Base-by-base conservation (phyloP, 2,797 vertebrate genomes). In the Diplodus puntazzo region DNA sequence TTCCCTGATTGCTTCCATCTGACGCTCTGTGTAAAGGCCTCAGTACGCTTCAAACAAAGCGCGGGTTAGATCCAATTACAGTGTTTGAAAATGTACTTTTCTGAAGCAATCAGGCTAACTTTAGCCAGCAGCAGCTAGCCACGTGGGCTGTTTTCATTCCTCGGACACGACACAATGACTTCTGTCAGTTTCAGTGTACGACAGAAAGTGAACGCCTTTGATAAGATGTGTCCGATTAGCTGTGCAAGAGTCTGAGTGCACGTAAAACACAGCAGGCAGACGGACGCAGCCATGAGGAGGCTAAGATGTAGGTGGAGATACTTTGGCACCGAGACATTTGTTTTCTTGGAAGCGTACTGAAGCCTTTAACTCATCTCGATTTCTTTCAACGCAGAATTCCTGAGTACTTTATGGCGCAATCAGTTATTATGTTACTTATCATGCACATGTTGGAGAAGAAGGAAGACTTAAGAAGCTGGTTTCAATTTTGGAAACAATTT, bases 41-140 rank as follows among this genome's bases (percentile, higher is more conserved):
- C 20, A 8, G 45, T 16, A 14, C 48, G 67, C 46, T 70, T 59
- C 34, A 73, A 39, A 69, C 27, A 69, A 50, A 55, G 46, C 30
- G 50, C 27, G 16, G 52, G 18, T 16, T 13, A 7, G 25, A 58
- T 63, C 2, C 1, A 14, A 18, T 67, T 16, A 27, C 62, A 50
- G 52, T 0, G 1, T 48, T 60, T 25, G 6, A 49, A 70, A 45
- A 39, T 11, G 9, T 39, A 39, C 9, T 10, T 39, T 39, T 39
- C 39, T 39, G 39, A 39, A 2, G n/a, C 21, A 64, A 42, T 50
- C 11, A 20, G 13, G 20, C 1, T 21, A 12, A 25, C 60, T 30
- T 43, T 18, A 17, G 10, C 0, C 53, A 48, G 34, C n/a, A 48
- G 34, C n/a, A 8, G 11, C 48, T 3, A 14, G 10, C 42, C n/a